Percentiles rank a stretch among this genome's conserved stretches.
These are phyloP conservation scores for Lateolabrax maculatus DNA, from an alignment of 2,797 vertebrate genomes.

Conservation along the genomic window DNA sequence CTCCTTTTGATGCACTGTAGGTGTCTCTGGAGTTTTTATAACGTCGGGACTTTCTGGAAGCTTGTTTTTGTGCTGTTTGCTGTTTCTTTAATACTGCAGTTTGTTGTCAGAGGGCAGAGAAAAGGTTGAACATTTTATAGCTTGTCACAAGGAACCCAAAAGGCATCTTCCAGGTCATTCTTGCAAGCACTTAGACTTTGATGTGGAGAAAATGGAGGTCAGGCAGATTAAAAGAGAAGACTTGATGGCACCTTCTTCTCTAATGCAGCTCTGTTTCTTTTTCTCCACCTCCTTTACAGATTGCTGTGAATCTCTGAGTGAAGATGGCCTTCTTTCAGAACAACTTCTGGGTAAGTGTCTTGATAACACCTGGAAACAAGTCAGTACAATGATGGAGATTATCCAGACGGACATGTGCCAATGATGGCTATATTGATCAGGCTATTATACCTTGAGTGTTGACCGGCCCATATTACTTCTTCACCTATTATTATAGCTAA, in stretches of 20 bases:
- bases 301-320: slow-evolving; percentile 55
- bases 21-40: slow-evolving; percentile 45
- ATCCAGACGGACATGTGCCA: not conserved
- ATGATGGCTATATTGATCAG: not conserved
- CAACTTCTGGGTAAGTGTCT: slow-evolving; percentile 83
- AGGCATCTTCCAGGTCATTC: not conserved
- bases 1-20: slow-evolving; percentile 48
- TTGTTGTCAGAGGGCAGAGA: slow-evolving; percentile 21
- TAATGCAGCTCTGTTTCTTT: slow-evolving; percentile 17
- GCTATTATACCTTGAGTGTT: slow-evolving; percentile 1
- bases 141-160: slow-evolving; percentile 5
- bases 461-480: not conserved
- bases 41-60: slow-evolving; percentile 25
- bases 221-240: not conserved
- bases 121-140: slow-evolving; percentile 10
- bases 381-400: not conserved
- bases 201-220: slow-evolving; percentile 4
- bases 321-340: slow-evolving; percentile 82
- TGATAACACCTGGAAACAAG: not conserved
- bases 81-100: slow-evolving; percentile 14
- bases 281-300: slow-evolving; percentile 49
- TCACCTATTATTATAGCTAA: slow-evolving; percentile 14
- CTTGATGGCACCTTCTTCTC: not conserved
- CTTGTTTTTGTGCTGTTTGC: slow-evolving; percentile 41
- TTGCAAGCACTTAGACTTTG: slow-evolving; percentile 7